Percentiles rank a stretch among this genome's conserved stretches.
These are phyloP conservation scores for Celastrina argiolus DNA, from an alignment of 2,888 invertebrate genomes.

Conservation along the genomic window DNA sequence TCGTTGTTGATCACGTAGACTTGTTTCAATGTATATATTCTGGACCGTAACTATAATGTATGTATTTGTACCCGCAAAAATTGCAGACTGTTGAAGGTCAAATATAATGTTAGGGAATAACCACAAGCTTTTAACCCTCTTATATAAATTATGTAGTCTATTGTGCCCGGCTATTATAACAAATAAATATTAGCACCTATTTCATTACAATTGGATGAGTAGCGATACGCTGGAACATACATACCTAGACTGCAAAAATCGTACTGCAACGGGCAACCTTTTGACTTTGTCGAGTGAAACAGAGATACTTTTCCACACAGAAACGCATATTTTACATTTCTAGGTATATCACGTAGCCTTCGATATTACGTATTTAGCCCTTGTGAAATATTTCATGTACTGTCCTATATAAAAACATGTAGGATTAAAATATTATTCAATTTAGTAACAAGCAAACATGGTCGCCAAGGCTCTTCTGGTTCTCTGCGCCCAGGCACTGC, in stretches of 20 bases:
- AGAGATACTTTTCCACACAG: too few species aligned
- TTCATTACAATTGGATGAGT: too few species aligned
- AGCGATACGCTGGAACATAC: too few species aligned
- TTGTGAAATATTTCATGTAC: not conserved
- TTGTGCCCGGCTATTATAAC: too few species aligned
- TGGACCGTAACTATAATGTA: not conserved
- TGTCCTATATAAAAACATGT: not conserved
- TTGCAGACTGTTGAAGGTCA: not conserved
- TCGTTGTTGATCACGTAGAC: not conserved
- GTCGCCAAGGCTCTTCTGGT: constrained; percentile 35
- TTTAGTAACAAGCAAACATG: constrained; percentile 32
- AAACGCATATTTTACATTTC: not conserved
- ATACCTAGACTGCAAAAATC: too few species aligned
- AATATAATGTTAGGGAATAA: too few species aligned
- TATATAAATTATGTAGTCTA: too few species aligned
- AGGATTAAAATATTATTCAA: not conserved
- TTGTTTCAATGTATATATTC: not conserved
- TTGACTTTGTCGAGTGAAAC: not conserved
- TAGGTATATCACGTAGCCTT: not conserved
- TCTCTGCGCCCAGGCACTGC: constrained; percentile 39
- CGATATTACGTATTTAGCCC: not conserved
- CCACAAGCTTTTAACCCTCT: too few species aligned
- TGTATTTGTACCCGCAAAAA: not conserved
- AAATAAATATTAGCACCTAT: too few species aligned
- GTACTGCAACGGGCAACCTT: too few species aligned